Conservation (phyloP, 2,888 invertebrate genomes). For the Anagyrus pseudococci region DNA sequence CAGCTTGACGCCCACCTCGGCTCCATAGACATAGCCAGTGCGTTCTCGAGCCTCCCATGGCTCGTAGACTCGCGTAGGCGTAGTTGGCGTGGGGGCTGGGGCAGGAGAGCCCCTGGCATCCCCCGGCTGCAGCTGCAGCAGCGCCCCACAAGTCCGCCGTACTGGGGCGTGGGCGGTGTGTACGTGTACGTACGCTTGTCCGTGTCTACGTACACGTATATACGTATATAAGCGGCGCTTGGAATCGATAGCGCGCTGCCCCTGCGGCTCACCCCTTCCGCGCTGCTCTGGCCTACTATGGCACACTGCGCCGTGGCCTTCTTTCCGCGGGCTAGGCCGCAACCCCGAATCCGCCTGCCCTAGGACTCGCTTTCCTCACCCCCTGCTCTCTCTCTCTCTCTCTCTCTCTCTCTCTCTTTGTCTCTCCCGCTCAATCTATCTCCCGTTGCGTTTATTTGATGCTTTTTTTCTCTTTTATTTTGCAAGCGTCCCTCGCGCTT, state of each 20-base stretch:
- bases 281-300: slow-evolving; percentile 46
- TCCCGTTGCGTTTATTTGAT: background rate
- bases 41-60: too few relatives aligned
- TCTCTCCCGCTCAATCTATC: background rate
- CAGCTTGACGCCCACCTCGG: too few relatives aligned
- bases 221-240: too few relatives aligned
- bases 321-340: slow-evolving; percentile 40
- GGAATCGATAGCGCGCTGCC: background rate
- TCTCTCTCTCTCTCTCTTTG: background rate
- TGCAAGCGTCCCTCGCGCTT: background rate
- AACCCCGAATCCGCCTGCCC: slow-evolving; percentile 3
- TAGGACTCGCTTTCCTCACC: too few relatives aligned
- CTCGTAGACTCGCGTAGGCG: too few relatives aligned
- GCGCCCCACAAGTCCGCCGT: background rate
- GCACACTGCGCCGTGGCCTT: slow-evolving; percentile 50
- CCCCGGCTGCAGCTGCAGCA: background rate
- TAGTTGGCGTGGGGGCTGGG: too few relatives aligned
- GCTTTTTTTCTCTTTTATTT: too few relatives aligned
- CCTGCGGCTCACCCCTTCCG: background rate
- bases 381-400: background rate
- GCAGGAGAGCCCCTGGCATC: too few relatives aligned
- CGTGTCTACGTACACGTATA: background rate
- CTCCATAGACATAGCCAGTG: too few relatives aligned
- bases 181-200: background rate
- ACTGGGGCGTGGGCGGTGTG: background rate